phyloP scores from a whole-genome alignment of 2,113 vertebrate species.

The Hystrix cristata region DNA sequence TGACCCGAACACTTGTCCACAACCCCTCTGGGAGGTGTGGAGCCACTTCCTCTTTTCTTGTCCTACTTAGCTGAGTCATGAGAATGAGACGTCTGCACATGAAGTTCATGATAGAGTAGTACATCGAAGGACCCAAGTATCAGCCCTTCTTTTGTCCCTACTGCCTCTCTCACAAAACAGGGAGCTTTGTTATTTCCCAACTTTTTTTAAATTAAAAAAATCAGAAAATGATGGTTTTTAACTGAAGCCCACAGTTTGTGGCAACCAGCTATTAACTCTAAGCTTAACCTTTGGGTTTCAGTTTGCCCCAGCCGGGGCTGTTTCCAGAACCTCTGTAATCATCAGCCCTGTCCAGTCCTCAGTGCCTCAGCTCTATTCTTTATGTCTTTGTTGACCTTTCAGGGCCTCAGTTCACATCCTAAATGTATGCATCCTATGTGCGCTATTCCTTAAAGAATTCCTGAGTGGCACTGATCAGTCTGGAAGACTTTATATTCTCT shows the following conservation, averaged over 20 bases:
- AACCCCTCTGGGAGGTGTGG: background rate
- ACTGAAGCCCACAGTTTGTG: background rate
- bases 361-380: background rate
- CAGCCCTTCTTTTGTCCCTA: background rate
- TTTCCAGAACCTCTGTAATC: background rate
- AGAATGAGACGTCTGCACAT: background rate
- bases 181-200: background rate
- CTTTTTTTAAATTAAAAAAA: background rate
- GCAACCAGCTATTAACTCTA: background rate
- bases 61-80: background rate
- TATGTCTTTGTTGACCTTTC: background rate
- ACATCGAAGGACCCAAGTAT: background rate
- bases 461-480: background rate
- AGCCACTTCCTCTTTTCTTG: background rate
- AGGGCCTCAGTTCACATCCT: background rate
- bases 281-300: background rate
- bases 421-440: background rate
- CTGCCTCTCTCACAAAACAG: rapidly evolving
- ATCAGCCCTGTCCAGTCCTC: too few relatives aligned
- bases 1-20: background rate
- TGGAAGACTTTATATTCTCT: background rate
- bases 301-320: background rate
- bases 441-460: background rate
- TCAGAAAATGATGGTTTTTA: conserved; percentile 24
- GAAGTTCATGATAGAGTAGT: background rate